Evolutionary conservation across 2,113 vertebrate species (phyloP), one percentile per base, ranked within the genome.

Genomic region (Scomber japonicus): DNA sequence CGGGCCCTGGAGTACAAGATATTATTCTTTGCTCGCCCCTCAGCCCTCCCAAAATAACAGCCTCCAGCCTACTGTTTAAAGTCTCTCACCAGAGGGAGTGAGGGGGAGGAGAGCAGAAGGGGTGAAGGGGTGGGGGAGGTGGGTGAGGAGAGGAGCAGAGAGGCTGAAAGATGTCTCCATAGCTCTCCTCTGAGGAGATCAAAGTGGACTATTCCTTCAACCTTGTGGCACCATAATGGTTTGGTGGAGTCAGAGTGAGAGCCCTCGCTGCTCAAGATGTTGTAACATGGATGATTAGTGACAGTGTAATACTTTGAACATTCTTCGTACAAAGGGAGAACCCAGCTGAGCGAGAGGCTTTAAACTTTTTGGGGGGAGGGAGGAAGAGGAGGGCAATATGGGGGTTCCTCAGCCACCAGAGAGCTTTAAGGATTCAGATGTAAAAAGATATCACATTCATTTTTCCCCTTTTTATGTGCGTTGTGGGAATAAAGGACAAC

Each of bases 391-490:
- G 78, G 59, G 49, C 40, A 62, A 85, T 82, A 92, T 74, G 83
- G 85, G 84, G 89, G 90, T 86, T 90, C 79, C 84, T 91, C 56
- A 89, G 85, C 88, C 93, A 94, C 94, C 85, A 82, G 94, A 96
- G 94, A 95, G 92, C 85, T 89, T 90, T 88, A 91, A 79, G 87
- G 91, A 69, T 80, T 78, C 19, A 92, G 94, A 95, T 92, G 92
- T 94, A 94, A 95, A 93, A 93, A 94, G 92, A 96, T 90, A 96
- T 92, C 90, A 88, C 93, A 81, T 95, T 95, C 87, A 92, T 94
- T 95, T 89, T 70, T 45, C 59, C 73, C 80, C 64, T 57, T 82
- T 95, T 95, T 90, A 94, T 94, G 85, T 1, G 89, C 86, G 71
- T 87, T 92, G 63, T 44, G 94, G 95, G 95, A 96, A 96, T 95